Evolutionary conservation across 2,113 vertebrate species (phyloP).

Genomic region (cattle (Bos taurus)): ARS-UCD2.0 NC_037330.1:2578501-2579000

Average conservation of each 20-base stretch:
- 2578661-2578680: background rate
- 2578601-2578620: background rate
- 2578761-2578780: background rate
- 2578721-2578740: background rate
- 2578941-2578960: background rate
- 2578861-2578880: background rate
- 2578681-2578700: background rate
- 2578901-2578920: too few species aligned
- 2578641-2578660: slow-evolving; percentile 12
- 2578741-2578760: background rate
- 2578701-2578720: background rate
- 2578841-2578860: background rate
- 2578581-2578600: background rate
- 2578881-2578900: background rate
- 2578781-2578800: background rate
- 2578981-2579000: background rate
- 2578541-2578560: background rate
- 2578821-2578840: background rate
- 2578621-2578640: background rate
- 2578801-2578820: background rate
- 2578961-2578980: background rate
- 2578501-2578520: background rate
- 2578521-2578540: background rate
- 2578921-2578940: background rate
- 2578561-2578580: background rate